Conservation (phyloP, 1,140 invertebrate species). For the Coptotermes formosanus region DNA sequence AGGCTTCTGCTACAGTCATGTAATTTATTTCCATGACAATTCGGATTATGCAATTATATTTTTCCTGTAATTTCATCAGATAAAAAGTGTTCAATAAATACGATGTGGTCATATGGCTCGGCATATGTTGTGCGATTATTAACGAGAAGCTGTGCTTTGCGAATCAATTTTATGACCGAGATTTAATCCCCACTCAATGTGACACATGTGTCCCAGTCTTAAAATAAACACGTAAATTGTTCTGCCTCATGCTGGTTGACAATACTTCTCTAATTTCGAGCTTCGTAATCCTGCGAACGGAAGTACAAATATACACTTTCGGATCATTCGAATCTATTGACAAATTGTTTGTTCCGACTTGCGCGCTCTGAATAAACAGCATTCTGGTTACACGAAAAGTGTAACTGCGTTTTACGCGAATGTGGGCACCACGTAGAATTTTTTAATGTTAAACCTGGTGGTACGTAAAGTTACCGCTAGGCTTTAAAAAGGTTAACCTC, state of each 20-base stretch:
- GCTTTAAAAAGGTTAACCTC: no score
- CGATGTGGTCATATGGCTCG: background rate
- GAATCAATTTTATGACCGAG: background rate
- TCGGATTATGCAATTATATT: conserved; percentile 6
- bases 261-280: background rate
- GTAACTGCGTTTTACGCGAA: no score
- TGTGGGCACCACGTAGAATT: no score
- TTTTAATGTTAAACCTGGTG: no score
- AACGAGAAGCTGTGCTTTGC: background rate
- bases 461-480: no score
- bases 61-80: background rate
- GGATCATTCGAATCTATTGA: background rate
- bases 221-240: background rate
- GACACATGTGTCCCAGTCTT: conserved; percentile 5
- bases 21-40: conserved; percentile 15
- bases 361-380: no score
- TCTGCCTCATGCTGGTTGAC: background rate
- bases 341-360: no score
- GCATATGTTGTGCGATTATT: background rate
- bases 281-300: background rate
- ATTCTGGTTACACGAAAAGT: no score
- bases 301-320: background rate
- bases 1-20: background rate
- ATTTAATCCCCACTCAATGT: background rate
- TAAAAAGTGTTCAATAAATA: background rate